phyloP scores from a whole-genome alignment of 2,113 vertebrate genomes.

The Cochlearius cochlearius region DNA sequence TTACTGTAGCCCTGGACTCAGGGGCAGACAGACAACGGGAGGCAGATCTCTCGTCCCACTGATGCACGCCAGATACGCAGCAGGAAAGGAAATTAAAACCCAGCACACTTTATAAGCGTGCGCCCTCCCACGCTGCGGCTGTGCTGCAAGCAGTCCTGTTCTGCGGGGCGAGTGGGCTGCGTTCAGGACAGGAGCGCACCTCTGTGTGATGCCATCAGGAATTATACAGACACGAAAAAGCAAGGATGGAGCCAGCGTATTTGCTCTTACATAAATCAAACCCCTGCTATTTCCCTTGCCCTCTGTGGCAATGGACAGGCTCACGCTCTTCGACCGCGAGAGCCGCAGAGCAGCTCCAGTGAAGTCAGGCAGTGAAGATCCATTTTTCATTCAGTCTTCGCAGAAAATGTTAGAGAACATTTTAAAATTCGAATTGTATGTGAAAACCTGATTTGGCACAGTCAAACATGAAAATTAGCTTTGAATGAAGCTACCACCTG shows the following conservation, averaged over 20 bases:
- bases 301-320: neutral
- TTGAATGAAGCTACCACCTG: conserved; percentile 26
- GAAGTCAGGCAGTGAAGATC: neutral
- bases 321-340: rapidly evolving
- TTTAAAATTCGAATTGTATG: neutral
- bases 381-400: neutral
- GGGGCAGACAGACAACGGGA: neutral
- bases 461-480: conserved; percentile 15
- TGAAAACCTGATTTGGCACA: conserved; percentile 29
- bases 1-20: neutral
- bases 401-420: neutral
- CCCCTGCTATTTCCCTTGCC: neutral
- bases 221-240: neutral
- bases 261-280: neutral
- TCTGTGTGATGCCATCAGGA: neutral
- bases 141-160: rapidly evolving
- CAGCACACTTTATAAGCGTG: rapidly evolving
- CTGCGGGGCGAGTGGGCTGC: neutral
- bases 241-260: neutral
- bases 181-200: neutral
- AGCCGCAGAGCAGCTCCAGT: neutral
- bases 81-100: neutral
- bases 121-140: rapidly evolving
- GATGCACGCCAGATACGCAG: neutral
- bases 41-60: neutral